phyloP scores from a whole-genome alignment of 2,113 vertebrate genomes.

The Origma solitaria region DNA sequence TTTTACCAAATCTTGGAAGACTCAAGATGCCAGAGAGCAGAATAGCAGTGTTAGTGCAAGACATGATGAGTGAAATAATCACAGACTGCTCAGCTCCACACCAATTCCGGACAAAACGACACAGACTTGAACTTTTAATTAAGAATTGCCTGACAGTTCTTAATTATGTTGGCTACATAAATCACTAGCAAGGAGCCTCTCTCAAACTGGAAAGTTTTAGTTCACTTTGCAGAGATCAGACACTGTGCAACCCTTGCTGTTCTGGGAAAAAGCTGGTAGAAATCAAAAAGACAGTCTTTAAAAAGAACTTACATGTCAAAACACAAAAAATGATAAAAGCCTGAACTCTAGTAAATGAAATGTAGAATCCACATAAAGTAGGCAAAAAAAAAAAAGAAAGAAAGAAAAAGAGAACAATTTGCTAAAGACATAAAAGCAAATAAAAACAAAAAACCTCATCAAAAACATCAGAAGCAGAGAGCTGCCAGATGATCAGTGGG shows the following conservation, averaged over 20 bases:
- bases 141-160: neutral
- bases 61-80: neutral
- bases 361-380: neutral
- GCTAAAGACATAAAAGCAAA: slow-evolving; percentile 52
- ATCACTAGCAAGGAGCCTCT: neutral
- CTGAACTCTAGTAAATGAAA: neutral
- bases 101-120: neutral
- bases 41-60: neutral
- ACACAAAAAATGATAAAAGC: slow-evolving; percentile 58
- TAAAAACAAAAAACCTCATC: slow-evolving; percentile 30
- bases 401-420: neutral
- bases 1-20: neutral
- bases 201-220: neutral
- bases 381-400: neutral
- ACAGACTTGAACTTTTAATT: slow-evolving; percentile 1
- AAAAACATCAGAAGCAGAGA: slow-evolving; percentile 39
- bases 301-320: slow-evolving; percentile 35
- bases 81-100: neutral
- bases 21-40: neutral
- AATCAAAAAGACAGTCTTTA: neutral
- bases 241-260: neutral
- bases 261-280: neutral
- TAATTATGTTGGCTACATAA: neutral
- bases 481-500: slow-evolving; percentile 28
- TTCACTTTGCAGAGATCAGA: slow-evolving; percentile 17